These are phyloP conservation scores for Anthrax anthrax DNA, from an alignment of 2,888 invertebrate genomes.

Conservation along the genomic window DNA sequence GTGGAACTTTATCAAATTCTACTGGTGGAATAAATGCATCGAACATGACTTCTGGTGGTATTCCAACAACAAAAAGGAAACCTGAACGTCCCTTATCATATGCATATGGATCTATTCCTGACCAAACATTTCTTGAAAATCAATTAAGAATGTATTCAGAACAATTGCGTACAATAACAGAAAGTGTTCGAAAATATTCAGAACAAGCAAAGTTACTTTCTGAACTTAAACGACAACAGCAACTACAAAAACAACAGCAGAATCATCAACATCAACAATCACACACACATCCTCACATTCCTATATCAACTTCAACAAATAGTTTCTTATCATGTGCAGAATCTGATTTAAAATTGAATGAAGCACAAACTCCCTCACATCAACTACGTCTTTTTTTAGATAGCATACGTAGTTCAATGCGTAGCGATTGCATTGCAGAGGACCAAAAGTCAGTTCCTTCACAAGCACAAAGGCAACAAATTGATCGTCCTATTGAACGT, in stretches of 20 bases:
- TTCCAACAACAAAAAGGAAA: conserved; percentile 15
- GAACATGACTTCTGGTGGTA: conserved; percentile 4
- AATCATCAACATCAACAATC: neutral
- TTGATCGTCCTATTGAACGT: neutral
- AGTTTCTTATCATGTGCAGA: conserved; percentile 27
- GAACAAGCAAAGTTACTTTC: conserved; percentile 33
- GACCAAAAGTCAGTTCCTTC: conserved; percentile 19
- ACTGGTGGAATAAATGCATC: conserved; percentile 10
- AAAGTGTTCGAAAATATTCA: conserved; percentile 34
- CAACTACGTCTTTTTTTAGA: conserved; percentile 30
- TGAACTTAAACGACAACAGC: conserved; percentile 31
- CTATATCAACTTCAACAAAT: conserved; percentile 16
- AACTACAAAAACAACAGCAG: conserved; percentile 14
- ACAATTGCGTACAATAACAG: conserved; percentile 31
- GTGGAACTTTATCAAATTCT: conserved; percentile 7
- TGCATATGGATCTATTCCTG: conserved; percentile 28
- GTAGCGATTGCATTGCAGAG: conserved; percentile 29
- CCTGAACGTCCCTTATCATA: conserved; percentile 29
- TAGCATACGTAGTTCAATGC: conserved; percentile 32
- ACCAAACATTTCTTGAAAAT: conserved; percentile 33
- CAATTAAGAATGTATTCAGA: conserved; percentile 33
- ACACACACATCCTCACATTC: conserved; percentile 9
- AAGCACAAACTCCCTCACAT: conserved; percentile 31
- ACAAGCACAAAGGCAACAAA: conserved; percentile 1
- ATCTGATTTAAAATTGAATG: conserved; percentile 9